Evolutionary conservation across 2,888 invertebrate species (phyloP), one percentile per base, ranked within the genome.

Genomic region (Catocala fraxini): DNA sequence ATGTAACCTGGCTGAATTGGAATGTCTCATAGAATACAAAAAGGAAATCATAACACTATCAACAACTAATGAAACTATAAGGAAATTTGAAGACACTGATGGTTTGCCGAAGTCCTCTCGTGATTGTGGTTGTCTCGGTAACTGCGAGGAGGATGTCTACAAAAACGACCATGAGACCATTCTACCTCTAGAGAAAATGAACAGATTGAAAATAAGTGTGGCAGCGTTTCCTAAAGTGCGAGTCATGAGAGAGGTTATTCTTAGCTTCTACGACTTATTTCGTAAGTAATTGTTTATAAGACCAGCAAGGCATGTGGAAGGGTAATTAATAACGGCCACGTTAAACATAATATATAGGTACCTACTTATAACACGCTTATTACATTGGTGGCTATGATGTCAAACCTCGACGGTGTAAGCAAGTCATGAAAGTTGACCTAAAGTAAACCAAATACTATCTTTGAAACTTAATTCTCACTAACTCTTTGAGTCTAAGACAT

Each of bases 261-360:
- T 97, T 82, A 96, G 96, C 67, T 95, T 96, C 75, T 95, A 95
- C 5, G 97, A 97, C 85, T 94, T 97, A 46, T 84, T 97, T 75
- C 95, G 97, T 97, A 89, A 89, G 93, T 89, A 73, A 13, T 47
- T 63, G 43, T 51, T 39, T 9, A 5, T 39, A 39, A 39, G 7
- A 39, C 35, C 9, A 39, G 9, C 35, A 39, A 39, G 6, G 6
- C 6, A 7, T 39, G 6, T 39, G 35, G 6, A 39, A 5, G 4
- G 6, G 35, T 39, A 25, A 25, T 3, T 25, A 3, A 25, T 25
- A 25, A 25, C 25, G 25, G 25, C 25, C 25, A 25, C 15, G 15
- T 15, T 15, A 15, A 15, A 15, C 15, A 15, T 15, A 15, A 15
- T 15, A 15, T 2, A 15, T 15, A 15, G 15, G 15, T 15, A 15